These are phyloP conservation scores for Lasioglossum morio DNA, from an alignment of 2,888 invertebrate genomes.

Conservation along the genomic window DNA sequence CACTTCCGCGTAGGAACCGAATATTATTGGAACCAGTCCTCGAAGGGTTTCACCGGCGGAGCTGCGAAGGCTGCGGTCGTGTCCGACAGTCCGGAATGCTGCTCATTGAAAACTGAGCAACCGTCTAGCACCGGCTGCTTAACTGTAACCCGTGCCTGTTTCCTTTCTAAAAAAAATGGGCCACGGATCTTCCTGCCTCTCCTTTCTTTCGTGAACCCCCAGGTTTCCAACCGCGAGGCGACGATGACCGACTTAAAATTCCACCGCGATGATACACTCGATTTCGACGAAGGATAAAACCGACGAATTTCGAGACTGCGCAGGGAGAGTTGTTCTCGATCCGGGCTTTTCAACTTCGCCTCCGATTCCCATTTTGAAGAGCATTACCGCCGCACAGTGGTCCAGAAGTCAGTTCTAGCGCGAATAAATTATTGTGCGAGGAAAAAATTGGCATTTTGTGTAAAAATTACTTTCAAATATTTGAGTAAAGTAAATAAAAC, in stretches of 20 bases:
- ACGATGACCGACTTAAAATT: conserved; percentile 53
- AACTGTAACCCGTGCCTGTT: conserved; percentile 78
- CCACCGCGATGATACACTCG: conserved; percentile 30
- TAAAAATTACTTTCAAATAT: too few relatives aligned
- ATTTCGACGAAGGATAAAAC: conserved; percentile 38
- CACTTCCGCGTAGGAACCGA: conserved; percentile 68
- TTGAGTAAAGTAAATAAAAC: too few relatives aligned
- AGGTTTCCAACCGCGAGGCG: conserved; percentile 17
- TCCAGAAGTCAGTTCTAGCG: too few relatives aligned
- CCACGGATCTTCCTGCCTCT: conserved; percentile 71
- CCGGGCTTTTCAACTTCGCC: not conserved
- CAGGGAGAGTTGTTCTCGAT: not conserved
- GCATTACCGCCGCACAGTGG: too few relatives aligned
- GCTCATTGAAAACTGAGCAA: conserved; percentile 68
- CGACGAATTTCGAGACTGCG: conserved; percentile 19
- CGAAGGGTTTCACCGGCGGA: conserved; percentile 60
- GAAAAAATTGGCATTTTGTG: too few relatives aligned
- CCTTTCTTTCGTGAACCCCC: conserved; percentile 25
- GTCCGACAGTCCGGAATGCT: conserved; percentile 63
- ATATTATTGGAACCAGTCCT: conserved; percentile 61
- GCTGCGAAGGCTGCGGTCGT: conserved; percentile 51
- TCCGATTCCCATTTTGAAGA: not conserved
- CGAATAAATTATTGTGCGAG: too few relatives aligned
- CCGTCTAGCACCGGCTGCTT: conserved; percentile 60
- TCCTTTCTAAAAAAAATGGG: conserved; percentile 80